These are phyloP conservation scores for Neotoxoptera formosana DNA, from an alignment of 1,140 invertebrate species.

Conservation along the genomic window DNA sequence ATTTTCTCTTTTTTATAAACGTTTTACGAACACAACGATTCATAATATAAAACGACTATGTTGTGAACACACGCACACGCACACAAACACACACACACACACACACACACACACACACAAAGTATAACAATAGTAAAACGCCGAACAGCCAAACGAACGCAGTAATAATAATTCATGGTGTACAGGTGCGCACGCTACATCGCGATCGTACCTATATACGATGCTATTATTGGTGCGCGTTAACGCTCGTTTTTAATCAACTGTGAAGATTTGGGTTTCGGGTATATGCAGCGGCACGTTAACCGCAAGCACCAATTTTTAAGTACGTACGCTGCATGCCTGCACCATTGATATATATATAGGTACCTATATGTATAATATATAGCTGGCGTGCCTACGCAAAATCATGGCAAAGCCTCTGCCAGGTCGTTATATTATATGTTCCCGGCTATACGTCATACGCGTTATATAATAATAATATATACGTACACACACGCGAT, in stretches of 20 bases:
- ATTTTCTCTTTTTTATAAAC: conserved; percentile 11
- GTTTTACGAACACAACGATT: conserved; percentile 7
- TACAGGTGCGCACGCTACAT: background rate
- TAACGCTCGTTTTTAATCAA: conserved; percentile 33
- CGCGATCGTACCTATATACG: background rate
- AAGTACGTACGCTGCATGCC: background rate
- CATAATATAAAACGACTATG: background rate
- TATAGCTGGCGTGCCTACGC: background rate
- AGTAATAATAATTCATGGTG: background rate
- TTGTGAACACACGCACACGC: background rate
- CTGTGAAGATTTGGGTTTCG: background rate
- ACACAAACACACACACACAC: background rate
- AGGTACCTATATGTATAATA: background rate
- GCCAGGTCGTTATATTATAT: background rate
- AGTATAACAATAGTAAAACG: conserved; percentile 36
- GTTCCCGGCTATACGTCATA: background rate
- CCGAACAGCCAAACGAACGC: background rate
- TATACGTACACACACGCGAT: no score
- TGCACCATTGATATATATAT: no score
- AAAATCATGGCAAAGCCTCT: background rate
- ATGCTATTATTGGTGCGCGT: background rate
- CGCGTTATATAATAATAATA: no score
- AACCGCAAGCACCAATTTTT: conserved; percentile 4
- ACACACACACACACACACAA: background rate
- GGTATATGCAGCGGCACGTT: background rate